These are phyloP conservation scores for Tetragnatha versicolor DNA, from an alignment of 1,140 invertebrate species.

Conservation along the genomic window DNA sequence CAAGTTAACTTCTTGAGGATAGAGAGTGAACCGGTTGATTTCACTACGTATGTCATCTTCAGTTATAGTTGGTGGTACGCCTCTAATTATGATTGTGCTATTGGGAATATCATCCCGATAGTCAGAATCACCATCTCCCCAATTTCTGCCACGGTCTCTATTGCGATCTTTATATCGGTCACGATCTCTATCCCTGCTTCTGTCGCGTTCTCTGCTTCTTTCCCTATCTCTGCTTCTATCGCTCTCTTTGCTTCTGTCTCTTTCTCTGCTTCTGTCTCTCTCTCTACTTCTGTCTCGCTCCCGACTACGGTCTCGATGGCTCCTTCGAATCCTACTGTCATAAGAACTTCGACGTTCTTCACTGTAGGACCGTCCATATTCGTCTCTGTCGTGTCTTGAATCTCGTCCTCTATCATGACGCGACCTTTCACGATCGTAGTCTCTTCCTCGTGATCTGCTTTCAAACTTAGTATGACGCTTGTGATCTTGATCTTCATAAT, in stretches of 20 bases:
- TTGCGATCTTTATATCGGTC: constrained; percentile 55
- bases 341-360: not conserved
- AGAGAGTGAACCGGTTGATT: constrained; percentile 70
- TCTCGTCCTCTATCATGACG: constrained; percentile 37
- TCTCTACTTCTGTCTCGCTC: not conserved
- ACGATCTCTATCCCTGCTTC: constrained; percentile 55
- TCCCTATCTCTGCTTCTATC: constrained; percentile 15
- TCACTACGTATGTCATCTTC: constrained; percentile 81
- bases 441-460: constrained; percentile 14
- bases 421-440: constrained; percentile 17
- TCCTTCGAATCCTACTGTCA: not conserved
- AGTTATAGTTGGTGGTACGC: constrained; percentile 78
- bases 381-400: constrained; percentile 19
- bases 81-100: constrained; percentile 84
- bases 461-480: constrained; percentile 6
- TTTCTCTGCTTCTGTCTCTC: not conserved
- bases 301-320: not conserved
- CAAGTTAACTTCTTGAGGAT: constrained; percentile 81
- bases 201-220: constrained; percentile 38
- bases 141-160: constrained; percentile 54
- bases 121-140: constrained; percentile 35
- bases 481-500: constrained; percentile 24
- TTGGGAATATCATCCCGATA: constrained; percentile 73
- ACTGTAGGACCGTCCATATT: not conserved
- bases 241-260: constrained; percentile 4